Percentiles rank a stretch among this genome's conserved stretches.
phyloP scores from a whole-genome alignment of 2,888 invertebrate species.

The Dryobota labecula region DNA sequence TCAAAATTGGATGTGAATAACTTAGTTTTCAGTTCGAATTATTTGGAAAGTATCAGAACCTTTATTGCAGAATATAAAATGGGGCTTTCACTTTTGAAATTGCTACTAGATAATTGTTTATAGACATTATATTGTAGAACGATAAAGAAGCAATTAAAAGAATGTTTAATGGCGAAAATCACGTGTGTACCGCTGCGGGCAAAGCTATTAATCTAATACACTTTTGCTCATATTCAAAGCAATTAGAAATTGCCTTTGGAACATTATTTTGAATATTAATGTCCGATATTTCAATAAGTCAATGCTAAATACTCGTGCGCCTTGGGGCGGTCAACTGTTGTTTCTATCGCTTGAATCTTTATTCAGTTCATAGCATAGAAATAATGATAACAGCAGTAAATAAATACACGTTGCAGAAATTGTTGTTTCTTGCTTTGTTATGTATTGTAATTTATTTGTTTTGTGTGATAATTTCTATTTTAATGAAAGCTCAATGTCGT shows the following conservation, averaged over 20 bases:
- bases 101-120: constrained; percentile 58
- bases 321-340: constrained; percentile 51
- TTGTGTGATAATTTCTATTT: neutral
- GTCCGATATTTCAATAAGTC: constrained; percentile 63
- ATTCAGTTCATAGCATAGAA: constrained; percentile 38
- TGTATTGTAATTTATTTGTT: constrained; percentile 11
- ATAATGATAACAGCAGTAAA: constrained; percentile 32
- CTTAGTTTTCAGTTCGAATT: constrained; percentile 4
- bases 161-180: constrained; percentile 38
- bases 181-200: constrained; percentile 55
- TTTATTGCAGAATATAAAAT: constrained; percentile 25
- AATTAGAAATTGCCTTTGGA: constrained; percentile 60
- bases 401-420: constrained; percentile 37
- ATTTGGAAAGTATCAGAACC: constrained; percentile 31
- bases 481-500: neutral
- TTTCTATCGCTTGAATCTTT: constrained; percentile 57
- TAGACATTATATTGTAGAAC: constrained; percentile 23
- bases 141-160: constrained; percentile 53
- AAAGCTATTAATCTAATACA: constrained; percentile 50
- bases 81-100: constrained; percentile 55
- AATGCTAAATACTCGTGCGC: constrained; percentile 56
- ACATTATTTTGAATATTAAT: constrained; percentile 61
- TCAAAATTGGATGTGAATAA: constrained; percentile 23
- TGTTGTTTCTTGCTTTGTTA: constrained; percentile 12
- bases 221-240: constrained; percentile 59